Evolutionary conservation across 2,888 invertebrate species (phyloP), one percentile per base, ranked within the genome.

Genomic region (Tyria jacobaeae): DNA sequence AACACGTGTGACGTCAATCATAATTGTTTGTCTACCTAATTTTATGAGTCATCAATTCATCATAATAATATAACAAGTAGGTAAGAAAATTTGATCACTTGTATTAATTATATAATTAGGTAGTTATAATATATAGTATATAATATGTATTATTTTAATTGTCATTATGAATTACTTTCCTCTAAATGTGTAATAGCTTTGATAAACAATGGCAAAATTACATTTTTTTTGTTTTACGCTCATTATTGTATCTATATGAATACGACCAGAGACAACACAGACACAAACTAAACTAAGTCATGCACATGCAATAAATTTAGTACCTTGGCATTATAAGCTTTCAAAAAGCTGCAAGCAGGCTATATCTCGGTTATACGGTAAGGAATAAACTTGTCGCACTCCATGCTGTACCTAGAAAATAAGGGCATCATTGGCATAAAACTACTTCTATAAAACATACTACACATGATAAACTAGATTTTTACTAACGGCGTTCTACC

Each of bases 251-350:
- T 44, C 44, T 21, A 21, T 21, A 12, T 4, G 3, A 6, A 31
- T 21, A 44, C 4, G 48, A 9, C 6, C 7, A 15, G 25, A 27
- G 15, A 41, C 31, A 27, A 27, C 17, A 54, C 37, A 48, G 49
- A 24, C n/a, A 35, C 17, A 24, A 49, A 55, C 21, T 34, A 35
- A 55, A 47, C 53, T 62, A 57, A 27, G 2, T 64, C 82, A 82
- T 84, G 81, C 83, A 79, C 82, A 82, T 85, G 84, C 86, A 78
- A 55, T 71, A 79, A 59, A 66, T 76, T 82, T 71, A 79, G 85
- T 93, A 93, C 92, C 92, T 93, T 88, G 86, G 92, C 92, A 92
- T 92, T 88, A 84, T 87, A 92, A 91, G 90, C 89, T 89, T 78
- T 90, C 83, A 89, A 89, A 85, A 91, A 90, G 90, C 90, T 76